Evolutionary conservation across 2,888 invertebrate genomes (phyloP).

Genomic region (Tethea ocularis): DNA sequence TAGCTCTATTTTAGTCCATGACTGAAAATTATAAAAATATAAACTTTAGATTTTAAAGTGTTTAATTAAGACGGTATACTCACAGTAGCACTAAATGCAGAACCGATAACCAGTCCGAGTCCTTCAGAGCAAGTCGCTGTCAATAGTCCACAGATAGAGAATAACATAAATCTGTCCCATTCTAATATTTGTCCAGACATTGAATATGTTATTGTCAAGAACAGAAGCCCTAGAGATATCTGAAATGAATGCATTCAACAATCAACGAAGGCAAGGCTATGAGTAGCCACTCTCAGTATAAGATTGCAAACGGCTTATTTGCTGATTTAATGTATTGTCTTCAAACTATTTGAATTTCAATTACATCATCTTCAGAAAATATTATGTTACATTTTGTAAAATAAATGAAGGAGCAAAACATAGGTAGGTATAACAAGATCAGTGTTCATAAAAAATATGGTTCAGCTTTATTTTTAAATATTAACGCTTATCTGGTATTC

Average conservation of each 20-base stretch:
- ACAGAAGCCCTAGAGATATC: constrained; percentile 75
- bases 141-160: constrained; percentile 83
- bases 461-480: constrained; percentile 8
- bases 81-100: constrained; percentile 83
- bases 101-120: constrained; percentile 87
- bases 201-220: constrained; percentile 77
- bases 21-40: too few relatives aligned
- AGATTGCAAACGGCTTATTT: too few relatives aligned
- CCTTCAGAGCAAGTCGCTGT: constrained; percentile 89
- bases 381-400: neutral
- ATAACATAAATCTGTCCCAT: constrained; percentile 83
- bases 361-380: too few relatives aligned
- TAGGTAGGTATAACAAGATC: neutral
- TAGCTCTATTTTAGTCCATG: too few relatives aligned
- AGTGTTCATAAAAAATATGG: neutral
- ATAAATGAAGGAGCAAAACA: neutral
- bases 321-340: too few relatives aligned
- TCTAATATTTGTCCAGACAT: constrained; percentile 88
- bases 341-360: too few relatives aligned
- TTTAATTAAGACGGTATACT: constrained; percentile 41
- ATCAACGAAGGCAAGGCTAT: too few relatives aligned
- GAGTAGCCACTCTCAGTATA: too few relatives aligned
- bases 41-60: too few relatives aligned
- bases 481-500: constrained; percentile 7
- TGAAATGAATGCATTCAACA: constrained; percentile 60